phyloP scores from a whole-genome alignment of 2,888 invertebrate species.

The Gerris lacustris region DNA sequence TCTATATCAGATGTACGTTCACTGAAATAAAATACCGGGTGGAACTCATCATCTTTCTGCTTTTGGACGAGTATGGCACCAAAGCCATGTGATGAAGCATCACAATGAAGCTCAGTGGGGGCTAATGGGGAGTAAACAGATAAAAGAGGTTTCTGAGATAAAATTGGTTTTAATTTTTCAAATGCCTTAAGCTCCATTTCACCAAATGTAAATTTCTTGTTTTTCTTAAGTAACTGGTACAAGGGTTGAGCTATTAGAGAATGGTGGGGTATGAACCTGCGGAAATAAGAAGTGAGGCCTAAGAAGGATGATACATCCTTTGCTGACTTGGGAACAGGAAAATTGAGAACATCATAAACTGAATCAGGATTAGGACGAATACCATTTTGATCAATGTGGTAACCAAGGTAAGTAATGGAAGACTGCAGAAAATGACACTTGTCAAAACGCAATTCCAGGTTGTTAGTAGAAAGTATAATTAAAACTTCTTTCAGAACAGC shows the following conservation, averaged over 20 bases:
- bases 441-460: neutral
- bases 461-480: neutral
- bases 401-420: neutral
- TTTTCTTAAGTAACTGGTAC: too few relatives aligned
- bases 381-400: neutral
- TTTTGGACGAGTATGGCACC: neutral
- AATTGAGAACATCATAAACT: neutral
- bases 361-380: neutral
- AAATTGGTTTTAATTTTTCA: too few relatives aligned
- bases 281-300: neutral
- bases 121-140: neutral
- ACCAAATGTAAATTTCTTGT: too few relatives aligned
- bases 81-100: neutral
- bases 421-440: neutral
- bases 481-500: neutral
- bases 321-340: neutral
- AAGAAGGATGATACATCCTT: neutral
- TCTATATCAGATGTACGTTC: neutral
- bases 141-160: neutral
- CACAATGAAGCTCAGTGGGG: neutral
- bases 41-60: neutral
- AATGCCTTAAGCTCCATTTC: too few relatives aligned
- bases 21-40: slow-evolving; percentile 14
- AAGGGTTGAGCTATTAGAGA: neutral
- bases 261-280: neutral